Percentiles rank a stretch among this genome's conserved stretches.
These are phyloP conservation scores for Acanthornis magna DNA, from an alignment of 2,797 vertebrate species.

Conservation along the genomic window DNA sequence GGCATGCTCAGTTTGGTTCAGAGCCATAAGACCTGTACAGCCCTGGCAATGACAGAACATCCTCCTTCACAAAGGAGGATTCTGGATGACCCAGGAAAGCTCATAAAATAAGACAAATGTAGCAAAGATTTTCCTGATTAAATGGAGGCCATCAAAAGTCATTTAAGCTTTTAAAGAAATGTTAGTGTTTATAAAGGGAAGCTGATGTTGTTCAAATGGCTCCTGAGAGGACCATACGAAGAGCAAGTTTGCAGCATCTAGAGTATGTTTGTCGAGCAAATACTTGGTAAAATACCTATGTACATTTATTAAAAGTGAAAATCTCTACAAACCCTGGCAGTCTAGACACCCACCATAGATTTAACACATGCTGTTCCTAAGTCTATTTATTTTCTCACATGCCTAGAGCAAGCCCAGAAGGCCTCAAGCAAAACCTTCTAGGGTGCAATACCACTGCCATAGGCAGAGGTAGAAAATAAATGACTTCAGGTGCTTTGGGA, in stretches of 20 bases:
- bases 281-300: neutral
- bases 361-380: neutral
- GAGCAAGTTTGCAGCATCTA: neutral
- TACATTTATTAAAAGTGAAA: conserved; percentile 36
- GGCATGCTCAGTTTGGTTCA: rapidly evolving
- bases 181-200: conserved; percentile 12
- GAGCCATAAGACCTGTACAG: neutral
- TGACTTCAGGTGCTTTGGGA: conserved; percentile 62
- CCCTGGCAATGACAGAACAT: neutral
- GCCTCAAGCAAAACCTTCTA: conserved; percentile 56
- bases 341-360: neutral
- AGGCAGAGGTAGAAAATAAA: conserved; percentile 64
- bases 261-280: conserved; percentile 16
- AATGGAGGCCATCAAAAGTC: conserved; percentile 17
- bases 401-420: conserved; percentile 17
- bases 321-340: neutral
- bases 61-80: neutral
- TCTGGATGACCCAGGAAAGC: neutral
- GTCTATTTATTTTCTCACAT: conserved; percentile 40
- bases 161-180: conserved; percentile 35
- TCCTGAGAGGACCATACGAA: conserved; percentile 26
- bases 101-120: neutral
- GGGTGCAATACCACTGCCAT: conserved; percentile 44
- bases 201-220: neutral
- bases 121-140: conserved; percentile 28